These are phyloP conservation scores for Philaethria dido DNA, from an alignment of 2,888 invertebrate genomes.

Conservation along the genomic window DNA sequence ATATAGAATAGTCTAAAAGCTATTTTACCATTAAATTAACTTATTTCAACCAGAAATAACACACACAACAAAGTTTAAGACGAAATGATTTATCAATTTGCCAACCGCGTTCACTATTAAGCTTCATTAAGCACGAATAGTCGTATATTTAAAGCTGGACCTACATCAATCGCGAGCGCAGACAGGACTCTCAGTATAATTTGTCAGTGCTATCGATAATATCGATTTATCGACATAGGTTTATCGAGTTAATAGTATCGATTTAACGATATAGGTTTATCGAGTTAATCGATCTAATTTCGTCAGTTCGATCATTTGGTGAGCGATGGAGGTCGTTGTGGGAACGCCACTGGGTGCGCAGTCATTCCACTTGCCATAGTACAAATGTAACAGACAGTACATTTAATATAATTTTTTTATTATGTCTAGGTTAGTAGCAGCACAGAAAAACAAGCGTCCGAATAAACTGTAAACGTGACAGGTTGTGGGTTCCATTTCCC, in stretches of 20 bases:
- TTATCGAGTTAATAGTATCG: conserved; percentile 80
- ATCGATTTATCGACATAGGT: conserved; percentile 72
- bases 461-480: too few relatives aligned
- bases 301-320: conserved; percentile 70
- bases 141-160: conserved; percentile 20
- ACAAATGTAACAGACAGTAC: conserved; percentile 40
- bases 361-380: conserved; percentile 69
- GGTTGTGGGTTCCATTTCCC: too few relatives aligned
- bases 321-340: conserved; percentile 77
- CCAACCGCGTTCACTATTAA: conserved; percentile 22
- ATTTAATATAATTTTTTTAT: not conserved
- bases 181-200: conserved; percentile 74
- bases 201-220: conserved; percentile 77
- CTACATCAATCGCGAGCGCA: conserved; percentile 49
- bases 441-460: too few relatives aligned
- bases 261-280: conserved; percentile 75
- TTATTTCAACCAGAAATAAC: not conserved
- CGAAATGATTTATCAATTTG: conserved; percentile 22
- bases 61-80: not conserved
- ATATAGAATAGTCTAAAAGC: not conserved
- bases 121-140: conserved; percentile 25
- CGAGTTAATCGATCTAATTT: conserved; percentile 82
- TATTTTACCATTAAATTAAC: not conserved
- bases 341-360: conserved; percentile 77
- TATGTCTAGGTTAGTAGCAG: too few relatives aligned